A percentile compares a stretch with the other conserved stretches of the same genome.
Evolutionary conservation across 2,113 vertebrate species (phyloP).

Genomic region (Callionymus lyra): DNA sequence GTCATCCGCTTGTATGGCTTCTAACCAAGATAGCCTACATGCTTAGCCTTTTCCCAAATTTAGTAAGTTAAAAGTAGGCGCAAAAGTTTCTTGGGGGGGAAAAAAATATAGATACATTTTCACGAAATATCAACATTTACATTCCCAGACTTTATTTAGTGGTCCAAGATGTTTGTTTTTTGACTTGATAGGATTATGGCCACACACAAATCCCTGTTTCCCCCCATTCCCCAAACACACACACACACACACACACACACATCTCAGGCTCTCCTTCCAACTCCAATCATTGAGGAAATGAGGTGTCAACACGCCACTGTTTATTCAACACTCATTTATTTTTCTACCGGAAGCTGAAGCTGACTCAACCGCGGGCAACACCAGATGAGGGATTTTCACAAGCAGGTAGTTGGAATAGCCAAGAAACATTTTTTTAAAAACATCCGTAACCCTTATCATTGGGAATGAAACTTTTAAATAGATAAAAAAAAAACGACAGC

Average conservation of each 20-base stretch:
- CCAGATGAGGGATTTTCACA: conserved; percentile 36
- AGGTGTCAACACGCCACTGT: conserved; percentile 70
- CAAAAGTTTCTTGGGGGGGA: too few species aligned
- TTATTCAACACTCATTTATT: conserved; percentile 68
- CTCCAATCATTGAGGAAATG: conserved; percentile 72
- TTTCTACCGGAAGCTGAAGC: conserved; percentile 56
- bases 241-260: conserved; percentile 44
- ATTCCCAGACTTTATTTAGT: neutral
- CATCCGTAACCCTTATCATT: too few species aligned
- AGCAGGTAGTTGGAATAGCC: too few species aligned
- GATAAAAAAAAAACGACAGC: too few species aligned
- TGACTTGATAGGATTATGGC: conserved; percentile 68
- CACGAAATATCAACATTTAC: neutral
- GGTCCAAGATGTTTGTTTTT: conserved; percentile 50
- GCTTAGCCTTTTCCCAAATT: too few species aligned
- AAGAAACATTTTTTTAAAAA: too few species aligned
- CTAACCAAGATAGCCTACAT: too few species aligned
- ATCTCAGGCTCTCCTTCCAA: conserved; percentile 56
- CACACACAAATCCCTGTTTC: conserved; percentile 50
- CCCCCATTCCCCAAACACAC: neutral
- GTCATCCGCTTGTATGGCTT: too few species aligned
- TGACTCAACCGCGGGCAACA: conserved; percentile 29
- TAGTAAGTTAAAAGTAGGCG: too few species aligned
- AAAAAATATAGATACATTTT: conserved; percentile 1
- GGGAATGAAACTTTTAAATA: too few species aligned